phyloP scores from a whole-genome alignment of 2,797 vertebrate genomes.

The Neopelma chrysocephalum region DNA sequence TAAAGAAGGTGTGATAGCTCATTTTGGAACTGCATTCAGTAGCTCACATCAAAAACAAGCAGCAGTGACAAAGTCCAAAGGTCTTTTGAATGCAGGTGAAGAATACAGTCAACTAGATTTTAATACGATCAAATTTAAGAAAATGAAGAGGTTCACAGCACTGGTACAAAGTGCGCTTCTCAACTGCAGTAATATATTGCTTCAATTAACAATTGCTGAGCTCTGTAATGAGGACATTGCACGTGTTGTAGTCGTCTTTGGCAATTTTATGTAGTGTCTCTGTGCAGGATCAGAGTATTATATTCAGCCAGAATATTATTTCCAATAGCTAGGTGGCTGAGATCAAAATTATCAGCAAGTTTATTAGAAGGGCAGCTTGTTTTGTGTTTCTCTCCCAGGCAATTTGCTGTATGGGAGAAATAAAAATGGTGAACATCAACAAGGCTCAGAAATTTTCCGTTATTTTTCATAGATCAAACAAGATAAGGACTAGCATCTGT shows the following conservation, averaged over 20 bases:
- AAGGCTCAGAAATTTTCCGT: background rate
- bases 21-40: background rate
- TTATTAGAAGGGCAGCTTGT: background rate
- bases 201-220: background rate
- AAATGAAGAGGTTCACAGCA: background rate
- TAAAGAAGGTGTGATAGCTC: background rate
- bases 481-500: background rate
- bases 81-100: background rate
- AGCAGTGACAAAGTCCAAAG: background rate
- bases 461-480: background rate
- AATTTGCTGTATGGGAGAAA: background rate
- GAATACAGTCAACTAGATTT: background rate
- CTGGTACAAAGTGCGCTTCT: background rate
- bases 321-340: background rate
- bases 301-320: background rate
- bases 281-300: background rate
- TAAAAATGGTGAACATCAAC: background rate
- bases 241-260: fast-evolving
- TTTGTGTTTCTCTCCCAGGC: background rate
- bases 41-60: background rate
- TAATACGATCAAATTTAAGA: background rate
- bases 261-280: background rate
- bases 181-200: background rate
- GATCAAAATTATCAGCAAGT: background rate
- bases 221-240: background rate